Evolutionary conservation across 64 coral and sea anemone genomes (phyloP).

Genomic region (Porites lutea): DNA sequence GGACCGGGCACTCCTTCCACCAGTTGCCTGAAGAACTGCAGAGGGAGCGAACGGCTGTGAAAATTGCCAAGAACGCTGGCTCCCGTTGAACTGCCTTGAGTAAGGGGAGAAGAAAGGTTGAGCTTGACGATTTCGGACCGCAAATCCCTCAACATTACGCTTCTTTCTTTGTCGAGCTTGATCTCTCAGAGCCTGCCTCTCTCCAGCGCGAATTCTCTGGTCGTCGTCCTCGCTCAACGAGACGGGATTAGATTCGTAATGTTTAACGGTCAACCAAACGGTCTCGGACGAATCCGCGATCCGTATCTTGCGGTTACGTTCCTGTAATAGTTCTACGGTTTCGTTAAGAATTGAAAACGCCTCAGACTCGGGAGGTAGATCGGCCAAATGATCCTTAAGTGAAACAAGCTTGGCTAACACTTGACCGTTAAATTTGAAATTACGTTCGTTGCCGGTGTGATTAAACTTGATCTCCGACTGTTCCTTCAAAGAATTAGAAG

Average conservation of each 20-base stretch:
- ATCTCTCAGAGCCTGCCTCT: neutral
- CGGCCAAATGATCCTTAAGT: neutral
- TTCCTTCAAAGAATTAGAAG: neutral
- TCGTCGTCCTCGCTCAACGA: neutral
- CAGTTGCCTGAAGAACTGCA: no score
- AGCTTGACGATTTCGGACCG: no score
- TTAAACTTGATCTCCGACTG: neutral
- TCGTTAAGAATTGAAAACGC: neutral
- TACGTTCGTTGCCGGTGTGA: neutral
- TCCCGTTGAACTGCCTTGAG: neutral
- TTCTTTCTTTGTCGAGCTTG: neutral
- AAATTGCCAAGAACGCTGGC: neutral
- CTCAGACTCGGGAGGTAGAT: neutral
- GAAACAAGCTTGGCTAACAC: neutral
- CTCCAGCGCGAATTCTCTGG: neutral
- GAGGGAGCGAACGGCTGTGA: no score
- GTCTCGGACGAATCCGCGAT: neutral
- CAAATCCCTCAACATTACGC: neutral
- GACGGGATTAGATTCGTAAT: no score
- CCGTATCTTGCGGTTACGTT: neutral
- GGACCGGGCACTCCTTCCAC: neutral
- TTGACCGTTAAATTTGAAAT: neutral
- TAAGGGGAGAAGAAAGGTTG: neutral
- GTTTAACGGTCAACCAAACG: neutral
- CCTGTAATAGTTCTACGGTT: neutral